Evolutionary conservation across 2,888 invertebrate genomes (phyloP).

Genomic region (Heteromyza rotundicornis): DNA sequence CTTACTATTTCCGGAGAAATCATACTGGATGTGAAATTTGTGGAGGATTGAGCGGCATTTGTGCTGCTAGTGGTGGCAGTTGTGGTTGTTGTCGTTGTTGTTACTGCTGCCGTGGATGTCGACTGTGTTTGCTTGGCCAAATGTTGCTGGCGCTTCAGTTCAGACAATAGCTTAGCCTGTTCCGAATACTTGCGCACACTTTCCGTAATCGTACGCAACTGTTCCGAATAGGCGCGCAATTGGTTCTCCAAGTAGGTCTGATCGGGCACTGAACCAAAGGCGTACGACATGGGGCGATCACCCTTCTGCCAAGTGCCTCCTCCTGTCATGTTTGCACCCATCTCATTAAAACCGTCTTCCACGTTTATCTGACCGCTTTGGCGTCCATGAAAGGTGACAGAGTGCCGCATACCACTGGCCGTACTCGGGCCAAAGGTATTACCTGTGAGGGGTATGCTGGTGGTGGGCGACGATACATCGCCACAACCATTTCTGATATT

Average conservation of each 20-base stretch:
- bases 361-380: slow-evolving; percentile 31
- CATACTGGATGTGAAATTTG: slow-evolving; percentile 52
- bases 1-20: slow-evolving; percentile 59
- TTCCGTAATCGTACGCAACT: slow-evolving; percentile 60
- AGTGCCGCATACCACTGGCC: slow-evolving; percentile 54
- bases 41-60: slow-evolving; percentile 35
- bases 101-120: slow-evolving; percentile 20
- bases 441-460: neutral
- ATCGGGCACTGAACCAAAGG: slow-evolving; percentile 57
- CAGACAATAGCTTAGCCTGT: slow-evolving; percentile 60
- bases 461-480: slow-evolving; percentile 1
- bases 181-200: slow-evolving; percentile 62
- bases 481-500: slow-evolving; percentile 39
- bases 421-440: neutral
- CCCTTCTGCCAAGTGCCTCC: slow-evolving; percentile 35
- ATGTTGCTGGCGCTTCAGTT: slow-evolving; percentile 60
- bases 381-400: slow-evolving; percentile 59
- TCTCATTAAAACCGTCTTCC: slow-evolving; percentile 35
- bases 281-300: slow-evolving; percentile 59
- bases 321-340: slow-evolving; percentile 18
- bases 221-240: slow-evolving; percentile 60
- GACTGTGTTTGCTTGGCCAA: slow-evolving; percentile 45
- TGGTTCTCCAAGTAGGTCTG: slow-evolving; percentile 62
- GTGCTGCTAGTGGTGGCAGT: neutral
- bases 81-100: too few species aligned